phyloP scores from a whole-genome alignment of 2,113 vertebrate species.

The Menidia beryllina region DNA sequence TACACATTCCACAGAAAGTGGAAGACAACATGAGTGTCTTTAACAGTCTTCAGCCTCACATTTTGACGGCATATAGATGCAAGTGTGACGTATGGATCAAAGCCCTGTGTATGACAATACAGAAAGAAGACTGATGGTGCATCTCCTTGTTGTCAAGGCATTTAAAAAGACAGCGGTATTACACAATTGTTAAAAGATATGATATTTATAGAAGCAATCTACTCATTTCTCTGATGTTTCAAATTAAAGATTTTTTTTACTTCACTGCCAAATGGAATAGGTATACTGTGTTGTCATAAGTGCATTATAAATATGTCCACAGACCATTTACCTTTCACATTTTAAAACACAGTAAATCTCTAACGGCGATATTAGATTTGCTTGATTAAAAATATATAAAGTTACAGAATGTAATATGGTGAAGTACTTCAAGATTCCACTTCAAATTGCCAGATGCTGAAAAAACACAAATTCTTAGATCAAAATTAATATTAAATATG shows the following conservation, averaged over 20 bases:
- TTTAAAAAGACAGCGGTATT: conserved; percentile 25
- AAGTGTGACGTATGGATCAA: conserved; percentile 15
- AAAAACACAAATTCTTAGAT: conserved; percentile 2
- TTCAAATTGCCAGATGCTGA: conserved; percentile 47
- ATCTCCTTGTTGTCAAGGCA: conserved; percentile 2
- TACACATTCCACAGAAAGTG: conserved; percentile 52
- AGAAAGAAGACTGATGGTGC: conserved; percentile 20
- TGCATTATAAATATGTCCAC: conserved; percentile 1
- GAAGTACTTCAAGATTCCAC: conserved; percentile 34
- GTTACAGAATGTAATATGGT: conserved; percentile 19
- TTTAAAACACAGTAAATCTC: conserved; percentile 26
- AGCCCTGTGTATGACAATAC: conserved; percentile 15
- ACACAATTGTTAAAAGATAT: conserved; percentile 16
- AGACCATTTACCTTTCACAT: neutral
- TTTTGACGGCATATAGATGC: neutral
- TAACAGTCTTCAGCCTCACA: conserved; percentile 42
- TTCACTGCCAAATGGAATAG: conserved; percentile 7
- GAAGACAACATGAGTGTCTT: conserved; percentile 47
- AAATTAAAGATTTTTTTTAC: conserved; percentile 1
- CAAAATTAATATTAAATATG: conserved; percentile 13
- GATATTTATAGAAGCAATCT: conserved; percentile 25
- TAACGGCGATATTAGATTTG: conserved; percentile 61
- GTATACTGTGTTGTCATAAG: neutral
- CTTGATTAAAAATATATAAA: conserved; percentile 28
- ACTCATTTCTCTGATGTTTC: neutral